Base-by-base conservation (phyloP, 1,140 invertebrate species). In the Antheraea pernyi region DNA sequence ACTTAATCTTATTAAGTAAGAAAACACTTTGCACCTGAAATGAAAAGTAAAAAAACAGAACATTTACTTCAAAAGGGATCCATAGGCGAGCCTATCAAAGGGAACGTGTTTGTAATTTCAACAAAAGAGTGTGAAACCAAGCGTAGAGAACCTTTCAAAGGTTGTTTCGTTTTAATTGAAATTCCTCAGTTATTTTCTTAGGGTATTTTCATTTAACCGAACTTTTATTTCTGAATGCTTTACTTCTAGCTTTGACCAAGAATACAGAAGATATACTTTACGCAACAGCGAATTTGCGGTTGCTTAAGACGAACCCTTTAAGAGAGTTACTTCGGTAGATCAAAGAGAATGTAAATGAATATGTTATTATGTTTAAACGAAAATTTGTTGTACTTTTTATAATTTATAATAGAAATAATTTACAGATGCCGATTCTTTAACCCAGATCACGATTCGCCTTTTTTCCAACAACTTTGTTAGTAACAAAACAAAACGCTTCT, bases 171-270 rank as follows among this genome's bases (percentile, higher is more conserved):
- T 63, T 63, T 63, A 63, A 63, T 63, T 37, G 37, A 63, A 30
- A 63, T 63, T 37, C 30, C n/a, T 63, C 5, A 18, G 13, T n/a
- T 63, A 16, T 63, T 63, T 63, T 63, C 61, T 63, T 63, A 37
- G 30, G 61, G 30, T n/a, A n/a, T 13, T 63, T 36, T 11, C 61
- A 37, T 37, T 63, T 63, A 37, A 63, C 30, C 19, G 7, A 37
- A 37, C 61, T n/a, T 37, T 13, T 63, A 22, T 13, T 63, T 37
- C 37, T 63, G 11, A 63, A 30, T 30, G 22, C 22, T 63, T 37
- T 13, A 22, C 13, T 63, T 63, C 22, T 30, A 63, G 5, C 22
- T 9, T 53, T 53, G 13, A 13, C 6, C 1, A 42, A 42, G 46
- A 6, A 53, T 13, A 16, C 6, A 16, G 5, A 53, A 48, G 13